A percentile compares a stretch with the other conserved stretches of the same genome.
Evolutionary conservation across 2,888 invertebrate genomes (phyloP).

Genomic region (Tupiocoris notatus): DNA sequence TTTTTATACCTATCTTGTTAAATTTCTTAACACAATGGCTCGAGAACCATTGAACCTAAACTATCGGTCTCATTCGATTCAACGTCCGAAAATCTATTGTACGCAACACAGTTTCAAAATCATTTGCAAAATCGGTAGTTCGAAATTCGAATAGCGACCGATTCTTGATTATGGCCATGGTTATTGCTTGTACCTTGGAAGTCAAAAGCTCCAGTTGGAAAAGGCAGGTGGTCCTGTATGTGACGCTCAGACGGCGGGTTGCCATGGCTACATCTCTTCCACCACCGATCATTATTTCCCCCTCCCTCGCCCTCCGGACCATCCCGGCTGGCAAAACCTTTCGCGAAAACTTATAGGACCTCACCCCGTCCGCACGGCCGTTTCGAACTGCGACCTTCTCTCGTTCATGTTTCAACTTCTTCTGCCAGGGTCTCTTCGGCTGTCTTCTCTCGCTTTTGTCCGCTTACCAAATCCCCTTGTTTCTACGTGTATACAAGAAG

Average conservation of each 20-base stretch:
- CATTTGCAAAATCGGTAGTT: too few relatives aligned
- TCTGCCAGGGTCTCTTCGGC: neutral
- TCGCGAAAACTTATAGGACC: conserved; percentile 40
- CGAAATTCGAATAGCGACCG: too few relatives aligned
- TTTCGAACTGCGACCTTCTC: neutral
- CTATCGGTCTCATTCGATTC: too few relatives aligned
- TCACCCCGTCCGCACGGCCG: neutral
- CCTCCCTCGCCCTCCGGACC: conserved; percentile 10
- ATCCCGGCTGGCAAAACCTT: conserved; percentile 9
- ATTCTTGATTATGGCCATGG: too few relatives aligned
- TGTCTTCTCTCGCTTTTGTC: neutral
- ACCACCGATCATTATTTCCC: conserved; percentile 40
- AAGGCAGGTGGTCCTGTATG: conserved; percentile 38
- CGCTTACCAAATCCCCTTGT: neutral
- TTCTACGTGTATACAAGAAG: neutral
- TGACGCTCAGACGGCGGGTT: conserved; percentile 41
- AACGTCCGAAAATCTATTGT: too few relatives aligned
- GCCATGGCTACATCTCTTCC: conserved; percentile 36
- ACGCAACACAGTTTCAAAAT: too few relatives aligned
- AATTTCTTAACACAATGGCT: too few relatives aligned
- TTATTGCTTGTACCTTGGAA: neutral
- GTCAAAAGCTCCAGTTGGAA: conserved; percentile 9
- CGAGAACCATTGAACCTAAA: too few relatives aligned
- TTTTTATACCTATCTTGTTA: too few relatives aligned
- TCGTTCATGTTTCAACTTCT: neutral